Evolutionary conservation across 2,797 vertebrate genomes (phyloP), one percentile per base, ranked within the genome.

Genomic region (Epinephelus awoara): DNA sequence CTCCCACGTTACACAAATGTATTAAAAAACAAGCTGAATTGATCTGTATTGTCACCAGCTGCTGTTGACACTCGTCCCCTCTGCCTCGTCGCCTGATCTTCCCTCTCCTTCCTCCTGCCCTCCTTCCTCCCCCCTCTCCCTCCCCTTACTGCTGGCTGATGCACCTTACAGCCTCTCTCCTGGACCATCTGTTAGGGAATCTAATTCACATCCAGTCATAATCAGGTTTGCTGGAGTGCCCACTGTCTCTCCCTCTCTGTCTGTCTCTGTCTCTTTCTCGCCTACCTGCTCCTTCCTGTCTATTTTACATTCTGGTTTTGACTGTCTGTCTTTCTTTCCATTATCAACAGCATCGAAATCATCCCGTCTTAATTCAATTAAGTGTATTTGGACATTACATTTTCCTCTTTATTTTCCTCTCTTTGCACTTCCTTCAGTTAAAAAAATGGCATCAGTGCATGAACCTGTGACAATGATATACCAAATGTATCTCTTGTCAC

Each of bases 181-280:
- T 85, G 94, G 96, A 94, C 98, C 97, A 99, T 99, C 98, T 99
- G 98, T 97, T 98, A 96, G 96, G 96, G 97, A 97, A 99, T 97
- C 98, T 98, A 97, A 99, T 99, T 98, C 97, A 96, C 96, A 97
- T 97, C 96, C 96, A 93, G 92, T 95, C 95, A 95, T 98, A 98
- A 99, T 98, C 97, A 96, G 97, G 97, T 98, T 98, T 98, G 95
- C 96, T 95, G 95, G 97, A 97, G 97, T 96, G 97, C 96, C 97
- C 96, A 96, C 96, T 96, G 90, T 92, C 80, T 86, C 88, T 86
- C 52, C 58, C 76, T 82, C 61, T 49, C 73, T 69, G 46, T 75
- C 34, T 67, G 79, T 84, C 34, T 34, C 72, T 71, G 64, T 76
- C 66, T 72, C 62, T 68, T 64, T 42, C 76, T 59, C 52, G 27